Base-by-base conservation (phyloP, 2,888 invertebrate species). In the Bellardia pandia region DNA sequence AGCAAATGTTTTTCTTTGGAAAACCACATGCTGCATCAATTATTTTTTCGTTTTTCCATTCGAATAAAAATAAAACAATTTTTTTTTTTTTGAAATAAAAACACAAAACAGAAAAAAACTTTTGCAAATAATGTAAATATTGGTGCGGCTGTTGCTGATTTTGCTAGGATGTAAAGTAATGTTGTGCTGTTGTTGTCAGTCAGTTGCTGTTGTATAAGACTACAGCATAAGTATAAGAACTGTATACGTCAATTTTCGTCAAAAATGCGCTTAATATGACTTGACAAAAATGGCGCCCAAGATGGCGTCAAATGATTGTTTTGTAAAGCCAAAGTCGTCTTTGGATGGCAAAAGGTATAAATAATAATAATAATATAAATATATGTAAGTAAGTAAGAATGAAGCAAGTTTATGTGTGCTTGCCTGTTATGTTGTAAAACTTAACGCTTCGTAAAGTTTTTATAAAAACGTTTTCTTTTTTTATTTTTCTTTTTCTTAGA, bases 261-360 rank as follows among this genome's bases (percentile, higher is more conserved):
- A 90, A 86, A 77, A 86, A 89, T 89, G 74, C 89, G 90, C 90
- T 92, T 91, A 92, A 92, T 92, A 92, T 90, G 91, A 91, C 92
- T 91, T 92, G 91, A 91, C 92, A 92, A 91, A 91, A 91, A 87
- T 85, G 91, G 91, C 92, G 91, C 90, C 90, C 92, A 91, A 92
- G 90, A 90, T 90, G 91, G 91, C 91, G 90, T 90, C 88, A 88
- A 87, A 82, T 87, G 68, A 85, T 87, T 87, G 87, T 81, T 80
- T 80, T 79, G 85, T 53, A 13, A 60, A 80, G 79, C 68, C 84
- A 79, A 72, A 85, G 68, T 14, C n/a, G 23, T 13, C 13, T 16
- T 68, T 64, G 42, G n/a, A 11, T 64, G 66, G 84, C 78, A 74
- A 69, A 85, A 85, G 85, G 85, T 84, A 83, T 83, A 83, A 83